Conservation (phyloP, 2,113 vertebrate genomes). For the Chamaea fasciata region DNA sequence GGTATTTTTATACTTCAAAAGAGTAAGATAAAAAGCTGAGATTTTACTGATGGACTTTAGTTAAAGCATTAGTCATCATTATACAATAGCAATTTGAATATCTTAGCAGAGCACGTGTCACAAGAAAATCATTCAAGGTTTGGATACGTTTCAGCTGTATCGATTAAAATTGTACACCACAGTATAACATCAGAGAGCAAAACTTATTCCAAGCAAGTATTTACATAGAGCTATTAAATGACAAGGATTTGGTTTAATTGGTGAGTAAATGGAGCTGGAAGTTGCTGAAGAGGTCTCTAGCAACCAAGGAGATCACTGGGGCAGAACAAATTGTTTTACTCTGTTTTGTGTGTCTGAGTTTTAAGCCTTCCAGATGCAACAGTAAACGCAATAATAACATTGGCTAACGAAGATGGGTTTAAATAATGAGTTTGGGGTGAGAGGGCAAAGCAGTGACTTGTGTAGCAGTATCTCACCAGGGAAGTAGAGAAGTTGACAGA, state of each 20-base stretch:
- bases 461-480: neutral
- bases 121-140: slow-evolving; percentile 12
- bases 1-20: slow-evolving; percentile 35
- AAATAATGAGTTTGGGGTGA: slow-evolving; percentile 12
- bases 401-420: slow-evolving; percentile 4
- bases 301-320: neutral
- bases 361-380: neutral
- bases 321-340: slow-evolving; percentile 21
- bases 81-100: neutral
- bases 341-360: neutral
- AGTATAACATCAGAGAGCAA: neutral
- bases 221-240: neutral
- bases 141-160: neutral
- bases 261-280: neutral
- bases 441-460: neutral
- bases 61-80: slow-evolving; percentile 52
- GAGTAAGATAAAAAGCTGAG: neutral
- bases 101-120: neutral
- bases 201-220: neutral
- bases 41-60: slow-evolving; percentile 48
- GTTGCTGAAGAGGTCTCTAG: neutral
- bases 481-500: neutral
- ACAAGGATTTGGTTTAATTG: slow-evolving; percentile 37
- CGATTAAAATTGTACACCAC: neutral
- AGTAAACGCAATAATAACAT: slow-evolving; percentile 4